phyloP scores from a whole-genome alignment of 2,113 vertebrate species.

The Bufo bufo region DNA sequence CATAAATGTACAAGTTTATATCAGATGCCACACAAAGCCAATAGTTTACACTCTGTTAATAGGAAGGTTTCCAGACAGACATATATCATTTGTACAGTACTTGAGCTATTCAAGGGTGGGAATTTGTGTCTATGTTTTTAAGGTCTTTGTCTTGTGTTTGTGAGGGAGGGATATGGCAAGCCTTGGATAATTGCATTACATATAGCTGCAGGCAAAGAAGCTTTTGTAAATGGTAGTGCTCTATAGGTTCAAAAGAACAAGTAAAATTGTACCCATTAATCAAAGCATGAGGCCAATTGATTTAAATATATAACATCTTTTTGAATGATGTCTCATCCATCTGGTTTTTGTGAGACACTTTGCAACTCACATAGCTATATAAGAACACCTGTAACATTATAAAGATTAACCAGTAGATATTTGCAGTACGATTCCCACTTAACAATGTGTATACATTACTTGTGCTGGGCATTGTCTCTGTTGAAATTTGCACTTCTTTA shows the following conservation, averaged over 20 bases:
- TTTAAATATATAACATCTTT: slow-evolving; percentile 31
- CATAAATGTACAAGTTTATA: neutral
- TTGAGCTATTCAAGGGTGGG: slow-evolving; percentile 6
- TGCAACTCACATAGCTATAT: slow-evolving; percentile 4
- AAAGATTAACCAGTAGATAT: neutral
- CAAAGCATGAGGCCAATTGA: slow-evolving; percentile 42
- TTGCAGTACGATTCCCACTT: neutral
- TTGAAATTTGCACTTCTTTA: too few species aligned
- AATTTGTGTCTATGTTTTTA: slow-evolving; percentile 34
- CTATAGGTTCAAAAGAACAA: slow-evolving; percentile 42
- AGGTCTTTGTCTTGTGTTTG: slow-evolving; percentile 15
- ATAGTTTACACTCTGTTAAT: slow-evolving; percentile 19
- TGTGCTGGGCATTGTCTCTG: neutral
- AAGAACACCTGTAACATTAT: neutral
- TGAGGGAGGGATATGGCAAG: slow-evolving; percentile 13
- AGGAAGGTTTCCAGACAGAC: slow-evolving; percentile 10
- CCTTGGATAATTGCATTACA: slow-evolving; percentile 38
- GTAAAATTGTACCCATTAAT: slow-evolving; percentile 44
- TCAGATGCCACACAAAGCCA: slow-evolving; percentile 19
- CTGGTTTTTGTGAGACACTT: slow-evolving; percentile 32
- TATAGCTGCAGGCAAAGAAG: slow-evolving; percentile 31
- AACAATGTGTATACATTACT: neutral
- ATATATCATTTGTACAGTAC: slow-evolving; percentile 27
- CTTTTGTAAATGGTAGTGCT: slow-evolving; percentile 31
- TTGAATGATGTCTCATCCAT: slow-evolving; percentile 1